Evolutionary conservation across 1,140 invertebrate species (phyloP).

Genomic region (Drosophila takahashii): DNA sequence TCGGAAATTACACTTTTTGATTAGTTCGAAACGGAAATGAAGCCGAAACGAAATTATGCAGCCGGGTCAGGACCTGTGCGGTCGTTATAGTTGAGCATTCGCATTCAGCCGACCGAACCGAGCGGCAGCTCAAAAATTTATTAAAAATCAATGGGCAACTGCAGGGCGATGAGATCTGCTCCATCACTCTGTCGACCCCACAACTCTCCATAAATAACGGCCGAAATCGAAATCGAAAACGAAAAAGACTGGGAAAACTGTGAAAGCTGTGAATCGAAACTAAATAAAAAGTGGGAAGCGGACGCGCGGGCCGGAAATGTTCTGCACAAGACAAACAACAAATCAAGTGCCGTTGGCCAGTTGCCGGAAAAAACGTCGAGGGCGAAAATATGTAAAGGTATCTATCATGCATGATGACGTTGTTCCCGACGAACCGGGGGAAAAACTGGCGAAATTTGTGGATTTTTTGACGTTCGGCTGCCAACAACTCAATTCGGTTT

Average conservation of each 20-base stretch:
- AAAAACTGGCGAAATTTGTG: slow-evolving; percentile 48
- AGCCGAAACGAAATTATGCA: slow-evolving; percentile 82
- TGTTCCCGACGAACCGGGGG: slow-evolving; percentile 35
- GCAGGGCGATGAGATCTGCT: slow-evolving; percentile 39
- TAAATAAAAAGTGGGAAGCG: slow-evolving; percentile 67
- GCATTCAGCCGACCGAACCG: slow-evolving; percentile 27
- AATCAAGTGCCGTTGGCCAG: slow-evolving; percentile 76
- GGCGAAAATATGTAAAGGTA: slow-evolving; percentile 76
- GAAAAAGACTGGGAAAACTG: slow-evolving; percentile 19
- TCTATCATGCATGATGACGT: slow-evolving; percentile 74
- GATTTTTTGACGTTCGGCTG: slow-evolving; percentile 64
- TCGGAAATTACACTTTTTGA: slow-evolving; percentile 84
- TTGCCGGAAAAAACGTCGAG: slow-evolving; percentile 58
- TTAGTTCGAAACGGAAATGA: slow-evolving; percentile 83
- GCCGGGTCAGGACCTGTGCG: slow-evolving; percentile 20
- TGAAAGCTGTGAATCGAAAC: slow-evolving; percentile 39
- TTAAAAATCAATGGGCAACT: slow-evolving; percentile 74
- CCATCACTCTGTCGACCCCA: slow-evolving; percentile 16
- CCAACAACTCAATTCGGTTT: slow-evolving; percentile 74
- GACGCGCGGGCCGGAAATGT: slow-evolving; percentile 59
- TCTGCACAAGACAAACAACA: slow-evolving; percentile 79
- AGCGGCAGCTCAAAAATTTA: slow-evolving; percentile 71
- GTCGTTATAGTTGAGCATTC: slow-evolving; percentile 51
- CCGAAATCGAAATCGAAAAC: slow-evolving; percentile 31
- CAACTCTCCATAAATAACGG: slow-evolving; percentile 68